Conservation (phyloP, 2,888 invertebrate species). For the Zygogramma bicolorata region DNA sequence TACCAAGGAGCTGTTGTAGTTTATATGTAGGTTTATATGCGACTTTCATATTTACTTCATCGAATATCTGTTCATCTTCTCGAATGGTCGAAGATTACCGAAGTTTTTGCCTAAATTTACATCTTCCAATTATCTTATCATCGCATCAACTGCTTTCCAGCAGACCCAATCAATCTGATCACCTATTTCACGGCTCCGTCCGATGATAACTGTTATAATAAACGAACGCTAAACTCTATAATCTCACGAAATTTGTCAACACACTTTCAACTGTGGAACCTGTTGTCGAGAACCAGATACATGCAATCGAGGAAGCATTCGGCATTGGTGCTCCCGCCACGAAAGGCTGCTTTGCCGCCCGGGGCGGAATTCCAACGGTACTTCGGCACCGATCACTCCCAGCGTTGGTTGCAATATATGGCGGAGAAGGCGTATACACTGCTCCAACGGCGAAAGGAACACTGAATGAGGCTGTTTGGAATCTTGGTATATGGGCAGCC, state of each 20-base stretch:
- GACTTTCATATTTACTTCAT: no score
- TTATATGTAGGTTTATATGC: no score
- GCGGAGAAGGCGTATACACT: conserved; percentile 18
- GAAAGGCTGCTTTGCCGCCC: conserved; percentile 48
- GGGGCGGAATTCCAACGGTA: conserved; percentile 68
- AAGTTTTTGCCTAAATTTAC: no score
- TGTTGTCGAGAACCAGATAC: conserved; percentile 28
- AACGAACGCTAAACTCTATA: background rate
- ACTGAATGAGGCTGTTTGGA: background rate
- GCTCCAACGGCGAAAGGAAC: background rate
- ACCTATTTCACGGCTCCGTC: background rate
- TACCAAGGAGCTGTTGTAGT: no score
- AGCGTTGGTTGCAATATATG: conserved; percentile 39
- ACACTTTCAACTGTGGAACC: conserved; percentile 27
- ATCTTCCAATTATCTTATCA: no score
- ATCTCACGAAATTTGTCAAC: conserved; percentile 21
- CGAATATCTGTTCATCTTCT: no score
- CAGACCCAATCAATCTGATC: background rate
- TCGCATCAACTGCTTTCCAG: background rate
- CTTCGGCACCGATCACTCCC: conserved; percentile 67
- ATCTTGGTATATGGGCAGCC: no score
- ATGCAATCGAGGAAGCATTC: conserved; percentile 29
- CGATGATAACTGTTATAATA: background rate
- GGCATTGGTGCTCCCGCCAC: conserved; percentile 59
- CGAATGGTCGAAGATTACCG: no score